Evolutionary conservation across 2,113 vertebrate species (phyloP).

Genomic region (Psilopsiagon aymara): DNA sequence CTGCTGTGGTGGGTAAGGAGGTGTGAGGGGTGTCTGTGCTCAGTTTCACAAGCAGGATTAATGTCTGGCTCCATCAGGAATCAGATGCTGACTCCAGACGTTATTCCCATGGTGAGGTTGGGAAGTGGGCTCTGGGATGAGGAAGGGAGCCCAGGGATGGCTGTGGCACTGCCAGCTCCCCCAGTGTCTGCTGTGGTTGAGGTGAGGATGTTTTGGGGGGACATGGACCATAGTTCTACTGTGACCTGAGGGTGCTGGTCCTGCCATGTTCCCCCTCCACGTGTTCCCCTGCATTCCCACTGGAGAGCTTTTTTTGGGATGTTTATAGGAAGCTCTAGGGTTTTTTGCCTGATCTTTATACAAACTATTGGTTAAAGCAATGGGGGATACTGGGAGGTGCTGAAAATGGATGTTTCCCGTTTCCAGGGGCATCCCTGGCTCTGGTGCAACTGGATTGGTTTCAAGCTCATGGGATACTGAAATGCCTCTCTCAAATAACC

Average conservation of each 20-base stretch:
- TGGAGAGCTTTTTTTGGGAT: background rate
- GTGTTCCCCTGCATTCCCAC: background rate
- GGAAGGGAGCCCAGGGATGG: background rate
- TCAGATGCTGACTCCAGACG: background rate
- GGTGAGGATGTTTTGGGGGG: background rate
- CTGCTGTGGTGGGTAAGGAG: background rate
- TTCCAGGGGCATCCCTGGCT: background rate
- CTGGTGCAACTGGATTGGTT: background rate
- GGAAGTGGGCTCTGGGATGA: background rate
- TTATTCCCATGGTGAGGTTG: background rate
- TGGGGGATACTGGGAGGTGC: background rate
- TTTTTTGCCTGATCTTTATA: background rate
- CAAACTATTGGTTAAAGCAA: background rate
- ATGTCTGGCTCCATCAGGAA: background rate
- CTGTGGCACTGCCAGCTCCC: background rate
- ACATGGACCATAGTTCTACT: background rate
- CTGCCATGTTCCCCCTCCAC: background rate
- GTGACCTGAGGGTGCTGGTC: background rate
- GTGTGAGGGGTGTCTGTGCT: background rate
- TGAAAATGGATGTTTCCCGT: background rate
- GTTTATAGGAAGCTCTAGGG: background rate
- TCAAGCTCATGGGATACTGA: background rate
- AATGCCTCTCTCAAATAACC: background rate
- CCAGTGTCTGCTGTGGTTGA: background rate
- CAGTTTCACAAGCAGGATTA: background rate